Percentiles rank a stretch among this genome's conserved stretches.
Evolutionary conservation across 1,140 invertebrate genomes (phyloP).

Genomic region (Oncopodura yosiiana): DNA sequence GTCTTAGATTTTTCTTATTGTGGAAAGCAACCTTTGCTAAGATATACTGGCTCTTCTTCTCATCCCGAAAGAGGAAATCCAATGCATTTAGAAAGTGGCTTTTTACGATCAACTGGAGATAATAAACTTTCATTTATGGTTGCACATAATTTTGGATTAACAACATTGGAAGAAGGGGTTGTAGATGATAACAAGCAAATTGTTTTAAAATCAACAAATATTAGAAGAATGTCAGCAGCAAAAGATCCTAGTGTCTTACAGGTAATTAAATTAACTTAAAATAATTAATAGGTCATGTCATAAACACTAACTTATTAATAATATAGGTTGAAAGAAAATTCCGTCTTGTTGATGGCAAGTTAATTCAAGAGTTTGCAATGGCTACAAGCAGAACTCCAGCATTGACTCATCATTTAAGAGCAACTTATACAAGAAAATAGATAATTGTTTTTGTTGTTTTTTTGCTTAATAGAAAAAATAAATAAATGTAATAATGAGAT

Average conservation of each 20-base stretch:
- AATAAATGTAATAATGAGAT: too few species aligned
- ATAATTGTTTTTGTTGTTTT: too few species aligned
- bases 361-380: slow-evolving; percentile 50
- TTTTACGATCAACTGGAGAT: slow-evolving; percentile 49
- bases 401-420: slow-evolving; percentile 49
- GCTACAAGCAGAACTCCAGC: slow-evolving; percentile 46
- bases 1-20: slow-evolving; percentile 50
- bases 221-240: slow-evolving; percentile 46
- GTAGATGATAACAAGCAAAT: slow-evolving; percentile 39
- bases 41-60: slow-evolving; percentile 48
- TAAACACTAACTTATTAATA: neutral
- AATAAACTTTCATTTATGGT: slow-evolving; percentile 49
- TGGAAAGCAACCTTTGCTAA: slow-evolving; percentile 53
- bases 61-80: slow-evolving; percentile 47
- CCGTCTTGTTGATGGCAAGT: slow-evolving; percentile 41
- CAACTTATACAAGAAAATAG: slow-evolving; percentile 43
- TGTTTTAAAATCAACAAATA: slow-evolving; percentile 42
- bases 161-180: slow-evolving; percentile 49
- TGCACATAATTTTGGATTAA: slow-evolving; percentile 53
- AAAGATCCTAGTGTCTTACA: slow-evolving; percentile 46
- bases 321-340: slow-evolving; percentile 41
- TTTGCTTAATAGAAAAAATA: too few species aligned
- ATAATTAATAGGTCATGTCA: neutral
- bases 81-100: slow-evolving; percentile 57
- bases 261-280: slow-evolving; percentile 36